phyloP scores from a whole-genome alignment of 2,797 vertebrate genomes.

The Margarornis squamiger region DNA sequence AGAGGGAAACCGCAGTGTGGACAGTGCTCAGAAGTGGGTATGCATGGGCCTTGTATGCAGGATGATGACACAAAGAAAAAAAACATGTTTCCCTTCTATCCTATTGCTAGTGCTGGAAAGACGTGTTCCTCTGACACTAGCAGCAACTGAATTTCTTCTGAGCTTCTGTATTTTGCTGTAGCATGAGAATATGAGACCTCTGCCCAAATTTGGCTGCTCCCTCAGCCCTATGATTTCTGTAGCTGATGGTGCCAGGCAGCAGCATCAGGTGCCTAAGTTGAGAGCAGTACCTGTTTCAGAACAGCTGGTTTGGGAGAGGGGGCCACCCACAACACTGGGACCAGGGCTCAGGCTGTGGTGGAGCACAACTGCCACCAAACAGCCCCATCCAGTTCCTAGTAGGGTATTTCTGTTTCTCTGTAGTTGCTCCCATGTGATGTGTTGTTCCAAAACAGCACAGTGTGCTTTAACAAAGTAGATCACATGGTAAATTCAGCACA shows the following conservation, averaged over 20 bases:
- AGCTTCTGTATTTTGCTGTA: neutral
- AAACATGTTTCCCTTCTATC: neutral
- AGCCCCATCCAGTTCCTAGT: neutral
- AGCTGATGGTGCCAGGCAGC: neutral
- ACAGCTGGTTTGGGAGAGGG: neutral
- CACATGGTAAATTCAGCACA: neutral
- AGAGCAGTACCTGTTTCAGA: neutral
- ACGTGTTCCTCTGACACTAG: neutral
- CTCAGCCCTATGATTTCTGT: neutral
- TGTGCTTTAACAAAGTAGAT: neutral
- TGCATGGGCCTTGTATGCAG: fast-evolving
- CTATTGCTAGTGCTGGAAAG: neutral
- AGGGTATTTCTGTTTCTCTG: neutral
- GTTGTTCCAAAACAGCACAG: neutral
- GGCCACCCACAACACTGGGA: neutral
- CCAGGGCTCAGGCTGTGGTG: neutral
- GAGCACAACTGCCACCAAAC: neutral
- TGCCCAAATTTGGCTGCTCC: neutral
- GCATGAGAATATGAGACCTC: neutral
- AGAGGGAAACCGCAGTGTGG: neutral
- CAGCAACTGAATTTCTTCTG: neutral
- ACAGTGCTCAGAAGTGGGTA: neutral
- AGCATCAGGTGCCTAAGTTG: neutral
- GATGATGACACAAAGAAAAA: neutral
- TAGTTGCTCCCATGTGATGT: neutral